phyloP scores from a whole-genome alignment of 2,888 invertebrate genomes.

The Crepidodera aurea region DNA sequence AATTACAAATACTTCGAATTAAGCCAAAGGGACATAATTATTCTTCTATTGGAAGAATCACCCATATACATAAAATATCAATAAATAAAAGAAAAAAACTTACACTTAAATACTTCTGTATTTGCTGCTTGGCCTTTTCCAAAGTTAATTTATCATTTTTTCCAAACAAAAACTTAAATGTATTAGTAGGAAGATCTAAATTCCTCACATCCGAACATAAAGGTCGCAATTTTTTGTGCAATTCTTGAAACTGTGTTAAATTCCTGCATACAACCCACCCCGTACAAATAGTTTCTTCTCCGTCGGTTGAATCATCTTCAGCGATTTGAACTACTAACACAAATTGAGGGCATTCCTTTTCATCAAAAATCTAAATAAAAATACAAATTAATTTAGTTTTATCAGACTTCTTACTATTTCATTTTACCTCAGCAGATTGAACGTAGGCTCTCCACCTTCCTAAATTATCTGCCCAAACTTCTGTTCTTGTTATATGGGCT shows the following conservation, averaged over 20 bases:
- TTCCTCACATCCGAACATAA: slow-evolving; percentile 82
- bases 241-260: slow-evolving; percentile 73
- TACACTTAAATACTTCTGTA: slow-evolving; percentile 88
- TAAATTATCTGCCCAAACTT: slow-evolving; percentile 89
- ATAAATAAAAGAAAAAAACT: slow-evolving; percentile 54
- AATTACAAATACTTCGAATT: too few relatives aligned
- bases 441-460: slow-evolving; percentile 88
- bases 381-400: too few relatives aligned
- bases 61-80: slow-evolving; percentile 13
- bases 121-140: slow-evolving; percentile 82
- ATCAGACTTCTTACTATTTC: too few relatives aligned
- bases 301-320: slow-evolving; percentile 67
- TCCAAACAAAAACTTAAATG: slow-evolving; percentile 82
- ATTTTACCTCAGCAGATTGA: slow-evolving; percentile 84
- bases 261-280: slow-evolving; percentile 74
- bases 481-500: slow-evolving; percentile 84
- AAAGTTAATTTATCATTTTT: slow-evolving; percentile 82
- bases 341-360: slow-evolving; percentile 70
- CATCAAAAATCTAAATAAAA: slow-evolving; percentile 58
- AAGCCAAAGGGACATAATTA: too few relatives aligned
- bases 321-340: slow-evolving; percentile 83
- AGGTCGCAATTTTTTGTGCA: slow-evolving; percentile 84
- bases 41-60: too few relatives aligned
- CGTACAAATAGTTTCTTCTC: slow-evolving; percentile 66
- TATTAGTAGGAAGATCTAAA: slow-evolving; percentile 82